phyloP scores from a whole-genome alignment of 2,113 vertebrate genomes.

The Hyla sarda region DNA sequence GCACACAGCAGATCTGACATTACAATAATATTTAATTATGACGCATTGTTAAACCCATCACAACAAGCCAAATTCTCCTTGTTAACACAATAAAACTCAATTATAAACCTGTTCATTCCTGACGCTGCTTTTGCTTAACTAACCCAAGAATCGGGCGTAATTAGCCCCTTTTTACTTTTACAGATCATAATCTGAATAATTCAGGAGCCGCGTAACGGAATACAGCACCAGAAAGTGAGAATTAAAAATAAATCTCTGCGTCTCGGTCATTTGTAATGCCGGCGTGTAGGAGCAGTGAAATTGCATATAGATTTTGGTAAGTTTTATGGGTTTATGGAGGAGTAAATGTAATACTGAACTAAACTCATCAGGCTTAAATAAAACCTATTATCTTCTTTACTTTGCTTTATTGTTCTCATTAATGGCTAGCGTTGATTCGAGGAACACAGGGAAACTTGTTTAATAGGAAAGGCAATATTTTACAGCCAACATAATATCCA shows the following conservation, averaged over 20 bases:
- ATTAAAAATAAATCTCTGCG: constrained; percentile 39
- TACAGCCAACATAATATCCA: not conserved
- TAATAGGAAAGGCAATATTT: not conserved
- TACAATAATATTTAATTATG: constrained; percentile 14
- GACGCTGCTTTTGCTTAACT: constrained; percentile 2
- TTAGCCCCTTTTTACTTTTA: constrained; percentile 10
- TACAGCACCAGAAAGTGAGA: not conserved
- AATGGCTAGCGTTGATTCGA: constrained; percentile 8
- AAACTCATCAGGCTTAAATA: constrained; percentile 44
- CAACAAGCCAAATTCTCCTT: not conserved
- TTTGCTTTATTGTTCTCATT: constrained; percentile 47
- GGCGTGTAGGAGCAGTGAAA: constrained; percentile 27
- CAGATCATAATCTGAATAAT: constrained; percentile 24
- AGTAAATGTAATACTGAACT: constrained; percentile 45
- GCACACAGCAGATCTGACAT: not conserved
- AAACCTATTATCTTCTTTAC: constrained; percentile 44
- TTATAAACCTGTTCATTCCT: not conserved
- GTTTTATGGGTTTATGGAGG: constrained; percentile 42
- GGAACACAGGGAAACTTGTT: constrained; percentile 21
- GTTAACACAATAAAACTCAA: not conserved
- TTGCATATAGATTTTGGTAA: constrained; percentile 46
- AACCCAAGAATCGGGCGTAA: constrained; percentile 4
- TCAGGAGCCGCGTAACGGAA: not conserved
- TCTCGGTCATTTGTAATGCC: constrained; percentile 39
- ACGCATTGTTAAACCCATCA: not conserved